Conservation (phyloP, 2,888 invertebrate species). For the Nephrotoma flavescens region DNA sequence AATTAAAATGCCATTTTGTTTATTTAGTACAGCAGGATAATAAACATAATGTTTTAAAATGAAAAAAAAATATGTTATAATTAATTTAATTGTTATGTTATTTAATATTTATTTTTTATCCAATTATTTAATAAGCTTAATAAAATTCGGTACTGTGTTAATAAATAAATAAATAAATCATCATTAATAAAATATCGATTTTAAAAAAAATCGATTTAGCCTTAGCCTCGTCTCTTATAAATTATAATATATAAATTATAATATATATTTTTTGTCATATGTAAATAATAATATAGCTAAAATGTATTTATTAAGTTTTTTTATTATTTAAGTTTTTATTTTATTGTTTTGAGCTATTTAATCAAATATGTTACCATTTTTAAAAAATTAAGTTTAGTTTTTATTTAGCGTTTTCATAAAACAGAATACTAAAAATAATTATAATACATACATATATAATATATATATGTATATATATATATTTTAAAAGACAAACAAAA, state of each 20-base stretch:
- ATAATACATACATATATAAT: not conserved
- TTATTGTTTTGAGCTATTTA: not conserved
- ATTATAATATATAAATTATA: too few species aligned
- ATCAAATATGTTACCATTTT: not conserved
- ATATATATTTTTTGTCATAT: not conserved
- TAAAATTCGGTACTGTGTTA: not conserved
- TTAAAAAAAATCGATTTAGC: not conserved
- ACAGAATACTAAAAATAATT: not conserved
- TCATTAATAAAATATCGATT: not conserved
- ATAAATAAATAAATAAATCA: not conserved
- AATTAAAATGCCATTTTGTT: not conserved
- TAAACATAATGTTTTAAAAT: not conserved
- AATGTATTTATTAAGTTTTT: not conserved
- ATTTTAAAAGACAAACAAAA: not conserved
- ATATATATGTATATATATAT: too few species aligned
- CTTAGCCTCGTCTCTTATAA: not conserved
- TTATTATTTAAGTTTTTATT: not conserved
- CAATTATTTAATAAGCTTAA: not conserved
- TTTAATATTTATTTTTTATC: not conserved
- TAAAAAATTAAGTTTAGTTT: not conserved
- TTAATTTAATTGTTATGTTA: not conserved
- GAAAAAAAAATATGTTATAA: not conserved
- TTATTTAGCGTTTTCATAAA: not conserved
- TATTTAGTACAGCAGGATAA: not conserved
- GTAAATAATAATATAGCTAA: not conserved